Evolutionary conservation across 1,140 invertebrate genomes (phyloP).

Genomic region (Pygmarrhopalites habei): DNA sequence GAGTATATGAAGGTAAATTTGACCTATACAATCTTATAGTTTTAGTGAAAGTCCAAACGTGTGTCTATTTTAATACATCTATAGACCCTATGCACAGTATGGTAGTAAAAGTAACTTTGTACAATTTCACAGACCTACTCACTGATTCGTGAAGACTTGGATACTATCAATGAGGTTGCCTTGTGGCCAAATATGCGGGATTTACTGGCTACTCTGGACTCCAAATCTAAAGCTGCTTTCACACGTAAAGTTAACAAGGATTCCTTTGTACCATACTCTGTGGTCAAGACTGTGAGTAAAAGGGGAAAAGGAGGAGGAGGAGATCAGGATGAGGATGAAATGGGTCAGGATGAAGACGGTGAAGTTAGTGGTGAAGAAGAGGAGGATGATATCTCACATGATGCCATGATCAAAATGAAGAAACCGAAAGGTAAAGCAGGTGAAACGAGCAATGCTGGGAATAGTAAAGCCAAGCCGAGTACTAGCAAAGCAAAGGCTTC

Average conservation of each 20-base stretch:
- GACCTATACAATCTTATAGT: too few species aligned
- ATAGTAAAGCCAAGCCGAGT: too few species aligned
- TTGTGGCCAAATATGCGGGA: slow-evolving; percentile 73
- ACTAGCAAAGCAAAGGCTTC: too few species aligned
- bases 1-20: too few species aligned
- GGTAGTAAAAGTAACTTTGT: too few species aligned
- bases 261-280: slow-evolving; percentile 61
- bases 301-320: slow-evolving; percentile 44
- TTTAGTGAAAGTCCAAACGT: too few species aligned
- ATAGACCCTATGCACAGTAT: too few species aligned
- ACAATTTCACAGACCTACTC: too few species aligned
- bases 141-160: slow-evolving; percentile 83
- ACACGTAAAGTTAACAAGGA: slow-evolving; percentile 87
- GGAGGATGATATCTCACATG: slow-evolving; percentile 59
- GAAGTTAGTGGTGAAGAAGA: slow-evolving; percentile 52
- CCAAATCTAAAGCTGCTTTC: slow-evolving; percentile 86
- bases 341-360: slow-evolving; percentile 43
- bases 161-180: slow-evolving; percentile 74
- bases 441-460: too few species aligned
- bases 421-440: background rate
- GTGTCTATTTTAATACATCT: too few species aligned
- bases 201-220: slow-evolving; percentile 64
- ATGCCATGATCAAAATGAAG: slow-evolving; percentile 71
- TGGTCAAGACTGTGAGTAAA: slow-evolving; percentile 52
- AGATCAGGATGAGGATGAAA: slow-evolving; percentile 41